phyloP scores from a whole-genome alignment of 2,797 vertebrate genomes.

The Peromyscus attwateri region DNA sequence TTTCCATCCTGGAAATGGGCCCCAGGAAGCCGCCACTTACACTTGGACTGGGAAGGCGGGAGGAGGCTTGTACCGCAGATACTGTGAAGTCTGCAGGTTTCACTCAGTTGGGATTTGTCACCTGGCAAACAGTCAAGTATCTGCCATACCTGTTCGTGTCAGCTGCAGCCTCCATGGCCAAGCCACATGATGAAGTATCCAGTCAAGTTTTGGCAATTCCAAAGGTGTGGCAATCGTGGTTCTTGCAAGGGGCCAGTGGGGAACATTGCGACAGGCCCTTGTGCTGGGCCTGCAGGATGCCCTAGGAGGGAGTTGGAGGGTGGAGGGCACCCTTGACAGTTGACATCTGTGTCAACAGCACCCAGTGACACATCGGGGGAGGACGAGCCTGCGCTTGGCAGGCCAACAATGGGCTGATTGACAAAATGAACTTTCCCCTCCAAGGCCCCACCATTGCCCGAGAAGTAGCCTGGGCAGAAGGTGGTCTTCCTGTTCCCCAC shows the following conservation, averaged over 20 bases:
- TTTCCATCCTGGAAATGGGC: constrained; percentile 65
- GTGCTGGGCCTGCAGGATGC: constrained; percentile 71
- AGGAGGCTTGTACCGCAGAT: constrained; percentile 50
- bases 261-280: constrained; percentile 79
- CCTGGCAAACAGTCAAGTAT: constrained; percentile 84
- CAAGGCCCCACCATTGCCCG: constrained; percentile 5
- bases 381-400: constrained; percentile 83
- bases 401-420: constrained; percentile 84
- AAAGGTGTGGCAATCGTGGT: constrained; percentile 80
- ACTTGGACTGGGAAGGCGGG: not conserved
- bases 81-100: constrained; percentile 73
- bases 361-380: constrained; percentile 81
- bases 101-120: constrained; percentile 80
- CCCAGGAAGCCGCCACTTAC: not conserved
- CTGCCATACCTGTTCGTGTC: constrained; percentile 49
- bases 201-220: constrained; percentile 83
- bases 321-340: constrained; percentile 81
- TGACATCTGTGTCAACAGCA: constrained; percentile 85
- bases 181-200: constrained; percentile 75
- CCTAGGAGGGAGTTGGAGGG: constrained; percentile 75
- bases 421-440: constrained; percentile 79
- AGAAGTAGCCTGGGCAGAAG: constrained; percentile 1
- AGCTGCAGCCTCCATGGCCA: constrained; percentile 56
- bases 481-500: constrained; percentile 25
- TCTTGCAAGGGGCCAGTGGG: constrained; percentile 74